phyloP scores from a whole-genome alignment of 2,888 invertebrate genomes.

The Chloromyia formosa region DNA sequence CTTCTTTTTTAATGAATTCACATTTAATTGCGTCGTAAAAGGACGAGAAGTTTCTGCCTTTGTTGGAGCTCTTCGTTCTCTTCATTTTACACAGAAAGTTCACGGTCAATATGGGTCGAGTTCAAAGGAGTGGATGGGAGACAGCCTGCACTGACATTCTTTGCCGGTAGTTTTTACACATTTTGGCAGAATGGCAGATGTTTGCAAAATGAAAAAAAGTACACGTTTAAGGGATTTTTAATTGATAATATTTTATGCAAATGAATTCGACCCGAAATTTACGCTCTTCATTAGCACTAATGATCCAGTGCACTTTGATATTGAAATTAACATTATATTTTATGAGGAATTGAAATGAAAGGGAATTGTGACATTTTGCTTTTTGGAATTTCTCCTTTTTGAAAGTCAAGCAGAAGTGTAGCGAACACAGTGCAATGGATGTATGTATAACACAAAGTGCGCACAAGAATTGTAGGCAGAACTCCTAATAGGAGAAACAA shows the following conservation, averaged over 20 bases:
- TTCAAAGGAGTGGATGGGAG: not conserved
- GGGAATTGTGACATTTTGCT: no score
- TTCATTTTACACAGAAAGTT: no score
- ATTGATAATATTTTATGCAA: conserved; percentile 3
- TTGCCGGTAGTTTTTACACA: not conserved
- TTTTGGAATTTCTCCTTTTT: no score
- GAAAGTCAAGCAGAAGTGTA: no score
- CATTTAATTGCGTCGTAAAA: conserved; percentile 6
- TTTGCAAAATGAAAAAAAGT: not conserved
- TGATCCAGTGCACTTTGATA: not conserved
- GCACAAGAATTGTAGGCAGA: no score
- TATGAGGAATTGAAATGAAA: no score
- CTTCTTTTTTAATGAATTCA: conserved; percentile 14
- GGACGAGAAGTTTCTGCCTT: not conserved
- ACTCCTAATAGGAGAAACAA: no score
- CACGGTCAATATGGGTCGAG: no score
- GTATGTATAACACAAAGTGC: no score
- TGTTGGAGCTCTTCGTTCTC: not conserved
- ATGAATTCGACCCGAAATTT: not conserved
- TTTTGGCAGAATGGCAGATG: not conserved
- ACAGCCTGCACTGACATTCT: not conserved
- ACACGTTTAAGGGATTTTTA: not conserved
- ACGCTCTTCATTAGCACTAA: not conserved
- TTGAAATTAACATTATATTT: not conserved
- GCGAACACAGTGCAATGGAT: no score